phyloP scores from a whole-genome alignment of 23 tunicate genomes.

The Corella eumyota region DNA sequence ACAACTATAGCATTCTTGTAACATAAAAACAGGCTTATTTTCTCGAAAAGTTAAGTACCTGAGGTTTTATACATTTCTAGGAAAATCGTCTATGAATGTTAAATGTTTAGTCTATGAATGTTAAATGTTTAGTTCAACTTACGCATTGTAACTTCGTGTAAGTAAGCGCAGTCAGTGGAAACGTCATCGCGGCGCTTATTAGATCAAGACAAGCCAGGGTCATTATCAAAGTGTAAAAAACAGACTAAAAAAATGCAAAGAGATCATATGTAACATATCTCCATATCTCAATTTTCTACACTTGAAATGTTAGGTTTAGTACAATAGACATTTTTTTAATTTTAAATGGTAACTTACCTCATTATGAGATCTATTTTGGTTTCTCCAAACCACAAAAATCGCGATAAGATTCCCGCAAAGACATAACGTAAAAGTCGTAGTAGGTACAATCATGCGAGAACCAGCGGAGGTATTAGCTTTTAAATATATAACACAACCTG shows the following conservation, averaged over 20 bases:
- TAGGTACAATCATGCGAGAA: slow-evolving; percentile 19
- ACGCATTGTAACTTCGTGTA: slow-evolving; percentile 34
- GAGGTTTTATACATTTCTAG: no score
- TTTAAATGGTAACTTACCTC: slow-evolving; percentile 39
- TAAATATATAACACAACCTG: no score
- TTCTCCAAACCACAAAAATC: slow-evolving; percentile 49
- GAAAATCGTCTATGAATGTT: no score
- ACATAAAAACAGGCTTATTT: no score
- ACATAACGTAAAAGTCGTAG: slow-evolving; percentile 21
- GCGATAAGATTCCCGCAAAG: slow-evolving; percentile 44
- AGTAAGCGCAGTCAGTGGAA: slow-evolving; percentile 60
- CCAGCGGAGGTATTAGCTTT: no score
- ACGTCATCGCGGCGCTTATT: slow-evolving; percentile 43
- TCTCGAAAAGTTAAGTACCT: no score
- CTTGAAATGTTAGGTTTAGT: no score
- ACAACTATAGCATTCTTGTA: no score
- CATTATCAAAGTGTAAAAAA: slow-evolving; percentile 80
- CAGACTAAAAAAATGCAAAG: slow-evolving; percentile 27
- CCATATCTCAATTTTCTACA: no score
- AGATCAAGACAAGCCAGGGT: slow-evolving; percentile 55
- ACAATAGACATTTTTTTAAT: no score
- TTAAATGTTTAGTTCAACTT: slow-evolving; percentile 3
- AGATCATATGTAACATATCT: background rate
- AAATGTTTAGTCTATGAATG: no score
- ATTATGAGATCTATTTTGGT: slow-evolving; percentile 37